These are phyloP conservation scores for Galemys pyrenaicus DNA, from an alignment of 2,113 vertebrate species.

Conservation along the genomic window DNA sequence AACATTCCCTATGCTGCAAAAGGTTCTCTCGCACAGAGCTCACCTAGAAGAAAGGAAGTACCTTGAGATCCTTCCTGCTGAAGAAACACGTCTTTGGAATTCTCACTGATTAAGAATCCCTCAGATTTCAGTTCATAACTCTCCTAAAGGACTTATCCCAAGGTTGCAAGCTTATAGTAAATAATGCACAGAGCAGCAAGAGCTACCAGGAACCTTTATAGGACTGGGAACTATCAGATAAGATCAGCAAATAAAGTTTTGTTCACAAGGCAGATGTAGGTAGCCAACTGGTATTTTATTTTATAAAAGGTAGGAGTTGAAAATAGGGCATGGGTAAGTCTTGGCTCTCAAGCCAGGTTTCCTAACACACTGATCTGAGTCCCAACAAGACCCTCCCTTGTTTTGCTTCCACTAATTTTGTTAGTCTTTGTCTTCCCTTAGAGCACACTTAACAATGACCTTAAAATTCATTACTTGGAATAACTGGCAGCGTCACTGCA, in stretches of 20 bases:
- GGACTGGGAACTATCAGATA: background rate
- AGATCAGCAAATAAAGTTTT: background rate
- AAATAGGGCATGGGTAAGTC: background rate
- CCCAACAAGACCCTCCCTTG: background rate
- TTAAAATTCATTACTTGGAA: background rate
- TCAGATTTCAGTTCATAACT: background rate
- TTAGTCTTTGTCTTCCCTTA: background rate
- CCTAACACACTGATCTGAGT: background rate
- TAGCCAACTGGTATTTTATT: background rate
- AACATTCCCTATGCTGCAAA: background rate
- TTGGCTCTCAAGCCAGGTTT: background rate
- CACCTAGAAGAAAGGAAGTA: background rate
- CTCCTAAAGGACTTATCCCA: background rate
- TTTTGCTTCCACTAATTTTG: background rate
- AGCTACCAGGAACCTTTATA: background rate
- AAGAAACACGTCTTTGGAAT: accelerated
- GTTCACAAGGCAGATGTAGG: background rate
- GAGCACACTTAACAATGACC: background rate
- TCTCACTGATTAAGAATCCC: background rate
- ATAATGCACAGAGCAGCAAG: background rate
- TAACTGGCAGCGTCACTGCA: background rate
- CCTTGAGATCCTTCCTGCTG: background rate
- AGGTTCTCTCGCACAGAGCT: background rate
- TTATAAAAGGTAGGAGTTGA: background rate
- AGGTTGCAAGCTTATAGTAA: background rate